These are phyloP conservation scores for Mesorhabditis belari DNA, from an alignment of 2,888 invertebrate genomes.

Conservation along the genomic window DNA sequence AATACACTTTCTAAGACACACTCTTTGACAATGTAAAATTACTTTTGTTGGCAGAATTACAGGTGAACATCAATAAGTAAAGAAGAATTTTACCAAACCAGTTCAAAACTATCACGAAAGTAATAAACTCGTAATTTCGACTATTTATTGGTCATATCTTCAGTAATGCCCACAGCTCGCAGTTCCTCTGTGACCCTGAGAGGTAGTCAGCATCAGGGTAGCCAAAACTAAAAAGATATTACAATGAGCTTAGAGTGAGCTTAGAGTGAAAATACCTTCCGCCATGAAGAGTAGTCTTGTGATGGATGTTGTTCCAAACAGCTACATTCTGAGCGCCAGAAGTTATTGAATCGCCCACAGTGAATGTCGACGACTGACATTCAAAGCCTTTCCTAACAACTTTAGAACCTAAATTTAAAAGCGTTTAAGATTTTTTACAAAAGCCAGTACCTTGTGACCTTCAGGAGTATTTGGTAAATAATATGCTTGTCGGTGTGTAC, in stretches of 20 bases:
- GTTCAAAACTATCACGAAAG: too few relatives aligned
- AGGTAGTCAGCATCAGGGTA: constrained; percentile 74
- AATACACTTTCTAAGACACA: too few relatives aligned
- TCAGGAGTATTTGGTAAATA: constrained; percentile 11
- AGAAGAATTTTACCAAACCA: too few relatives aligned
- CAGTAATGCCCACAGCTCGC: constrained; percentile 54
- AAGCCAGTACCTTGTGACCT: constrained; percentile 62
- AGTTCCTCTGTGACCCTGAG: constrained; percentile 61
- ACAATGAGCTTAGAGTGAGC: not conserved
- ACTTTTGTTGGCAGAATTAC: too few relatives aligned
- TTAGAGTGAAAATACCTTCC: constrained; percentile 13
- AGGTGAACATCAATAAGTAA: too few relatives aligned
- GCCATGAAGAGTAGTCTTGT: constrained; percentile 63
- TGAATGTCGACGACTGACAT: constrained; percentile 74
- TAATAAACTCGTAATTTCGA: constrained; percentile 2
- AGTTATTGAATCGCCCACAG: constrained; percentile 77
- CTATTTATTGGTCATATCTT: constrained; percentile 25
- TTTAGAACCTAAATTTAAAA: constrained; percentile 61
- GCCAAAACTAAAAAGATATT: constrained; percentile 56
- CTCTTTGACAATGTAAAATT: too few relatives aligned
- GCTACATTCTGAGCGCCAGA: constrained; percentile 74
- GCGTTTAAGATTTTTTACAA: constrained; percentile 53
- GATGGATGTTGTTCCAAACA: constrained; percentile 82
- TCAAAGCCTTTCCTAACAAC: constrained; percentile 77
- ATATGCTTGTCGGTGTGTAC: constrained; percentile 13